phyloP scores from a whole-genome alignment of 2,888 invertebrate species.

The Cheilosia vernalis region DNA sequence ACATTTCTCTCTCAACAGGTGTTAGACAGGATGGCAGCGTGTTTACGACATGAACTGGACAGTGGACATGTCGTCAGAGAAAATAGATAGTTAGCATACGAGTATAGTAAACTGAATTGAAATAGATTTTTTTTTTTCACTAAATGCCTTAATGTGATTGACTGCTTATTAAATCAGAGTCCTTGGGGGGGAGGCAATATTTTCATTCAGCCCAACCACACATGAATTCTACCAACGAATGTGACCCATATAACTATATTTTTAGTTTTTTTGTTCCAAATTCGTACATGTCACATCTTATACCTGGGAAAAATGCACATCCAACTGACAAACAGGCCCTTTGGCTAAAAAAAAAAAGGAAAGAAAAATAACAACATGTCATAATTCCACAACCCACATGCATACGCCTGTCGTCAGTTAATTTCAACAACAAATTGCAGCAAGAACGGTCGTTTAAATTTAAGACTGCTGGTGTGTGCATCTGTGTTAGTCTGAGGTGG shows the following conservation, averaged over 20 bases:
- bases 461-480: background rate
- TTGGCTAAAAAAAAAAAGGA: constrained; percentile 7
- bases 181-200: too few relatives aligned
- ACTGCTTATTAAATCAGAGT: too few relatives aligned
- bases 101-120: too few relatives aligned
- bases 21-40: constrained; percentile 39
- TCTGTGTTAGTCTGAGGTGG: background rate
- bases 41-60: constrained; percentile 25
- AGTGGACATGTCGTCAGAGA: background rate
- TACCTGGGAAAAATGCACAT: background rate
- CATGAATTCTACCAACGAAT: background rate
- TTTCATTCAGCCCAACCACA: too few relatives aligned
- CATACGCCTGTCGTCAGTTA: constrained; percentile 30
- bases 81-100: too few relatives aligned
- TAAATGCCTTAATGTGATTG: too few relatives aligned
- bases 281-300: constrained; percentile 13
- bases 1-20: constrained; percentile 71
- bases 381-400: constrained; percentile 42
- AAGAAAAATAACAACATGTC: constrained; percentile 2
- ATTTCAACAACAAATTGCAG: constrained; percentile 23
- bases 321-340: constrained; percentile 2
- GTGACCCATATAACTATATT: background rate
- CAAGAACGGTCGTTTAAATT: constrained; percentile 24
- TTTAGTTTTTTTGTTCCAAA: background rate
- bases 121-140: too few relatives aligned